phyloP scores from a whole-genome alignment of 2,888 invertebrate species.

The Parasteatoda lunata region DNA sequence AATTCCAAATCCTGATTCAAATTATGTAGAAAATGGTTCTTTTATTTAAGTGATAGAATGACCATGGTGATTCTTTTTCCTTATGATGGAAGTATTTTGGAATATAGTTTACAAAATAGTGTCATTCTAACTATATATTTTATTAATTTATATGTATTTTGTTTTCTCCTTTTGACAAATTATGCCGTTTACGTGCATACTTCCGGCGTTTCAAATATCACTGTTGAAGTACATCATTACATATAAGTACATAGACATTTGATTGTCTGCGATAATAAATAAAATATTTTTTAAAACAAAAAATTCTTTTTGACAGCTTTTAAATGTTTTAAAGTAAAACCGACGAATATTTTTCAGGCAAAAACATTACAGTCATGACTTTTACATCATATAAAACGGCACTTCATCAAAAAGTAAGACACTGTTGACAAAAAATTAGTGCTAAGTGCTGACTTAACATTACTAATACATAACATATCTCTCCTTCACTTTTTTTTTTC shows the following conservation, averaged over 20 bases:
- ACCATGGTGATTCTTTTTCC: no score
- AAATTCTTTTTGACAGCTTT: constrained; percentile 19
- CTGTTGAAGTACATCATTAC: constrained; percentile 57
- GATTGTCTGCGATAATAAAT: constrained; percentile 66
- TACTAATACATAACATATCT: constrained; percentile 42
- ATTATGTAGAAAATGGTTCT: no score
- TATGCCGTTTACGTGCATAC: not conserved
- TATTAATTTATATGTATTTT: no score
- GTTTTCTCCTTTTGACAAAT: not conserved
- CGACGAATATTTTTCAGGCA: constrained; percentile 38
- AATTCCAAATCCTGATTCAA: no score
- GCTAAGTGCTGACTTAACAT: constrained; percentile 63
- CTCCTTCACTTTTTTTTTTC: constrained; percentile 1
- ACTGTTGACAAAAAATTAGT: constrained; percentile 64
- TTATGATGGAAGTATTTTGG: no score
- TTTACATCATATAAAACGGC: constrained; percentile 62
- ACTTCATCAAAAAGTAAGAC: constrained; percentile 65
- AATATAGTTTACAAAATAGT: no score
- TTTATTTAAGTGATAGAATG: no score
- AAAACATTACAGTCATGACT: constrained; percentile 49
- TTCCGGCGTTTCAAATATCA: constrained; percentile 45
- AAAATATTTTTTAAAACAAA: constrained; percentile 6
- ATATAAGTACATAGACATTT: constrained; percentile 43
- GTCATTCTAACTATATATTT: no score
- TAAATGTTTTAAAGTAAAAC: constrained; percentile 46